Evolutionary conservation across 2,888 invertebrate species (phyloP), one percentile per base, ranked within the genome.

Genomic region (Nebria brevicollis): DNA sequence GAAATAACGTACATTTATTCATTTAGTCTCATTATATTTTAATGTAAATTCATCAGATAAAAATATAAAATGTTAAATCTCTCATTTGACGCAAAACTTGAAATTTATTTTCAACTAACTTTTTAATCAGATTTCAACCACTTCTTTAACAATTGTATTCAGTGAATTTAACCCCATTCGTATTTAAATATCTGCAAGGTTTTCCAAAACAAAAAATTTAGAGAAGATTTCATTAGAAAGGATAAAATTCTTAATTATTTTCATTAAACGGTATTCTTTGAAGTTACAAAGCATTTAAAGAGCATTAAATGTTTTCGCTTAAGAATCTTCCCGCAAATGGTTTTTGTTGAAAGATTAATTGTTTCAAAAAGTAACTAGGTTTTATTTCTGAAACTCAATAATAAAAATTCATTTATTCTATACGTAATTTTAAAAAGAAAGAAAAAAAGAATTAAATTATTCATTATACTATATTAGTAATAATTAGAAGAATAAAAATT

Each of bases 81-180:
- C 54, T 54, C 54, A 8, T 54, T 54, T 54, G 11, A 54, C 54
- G 11, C 11, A 54, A 54, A 54, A 54, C 54, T 54, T 54, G 54
- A 54, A 11, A 54, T 54, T 13, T 54, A 54, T 11, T 54, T 8
- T 11, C 4, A 54, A 54, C 54, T 7, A 54, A 54, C 54, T 54
- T 54, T 54, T 54, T 54, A 54, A 54, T 54, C 54, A 54, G 54
- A 54, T 54, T 54, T 54, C 54, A 54, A 54, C 54, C 54, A 54
- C 54, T 54, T 54, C 54, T 13, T 11, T 54, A 54, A 13, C 54
- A 54, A 54, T 54, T 8, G 54, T 13, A 54, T 54, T 54, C 54
- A 54, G 54, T 54, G 13, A 54, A 54, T 54, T 54, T 54, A 54
- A 54, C 54, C 54, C 54, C 54, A 13, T 13, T 34, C 34, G 34